A percentile compares a stretch with the other conserved stretches of the same genome.
These are phyloP conservation scores for Alloplasta piceator DNA, from an alignment of 2,888 invertebrate species.

Conservation along the genomic window DNA sequence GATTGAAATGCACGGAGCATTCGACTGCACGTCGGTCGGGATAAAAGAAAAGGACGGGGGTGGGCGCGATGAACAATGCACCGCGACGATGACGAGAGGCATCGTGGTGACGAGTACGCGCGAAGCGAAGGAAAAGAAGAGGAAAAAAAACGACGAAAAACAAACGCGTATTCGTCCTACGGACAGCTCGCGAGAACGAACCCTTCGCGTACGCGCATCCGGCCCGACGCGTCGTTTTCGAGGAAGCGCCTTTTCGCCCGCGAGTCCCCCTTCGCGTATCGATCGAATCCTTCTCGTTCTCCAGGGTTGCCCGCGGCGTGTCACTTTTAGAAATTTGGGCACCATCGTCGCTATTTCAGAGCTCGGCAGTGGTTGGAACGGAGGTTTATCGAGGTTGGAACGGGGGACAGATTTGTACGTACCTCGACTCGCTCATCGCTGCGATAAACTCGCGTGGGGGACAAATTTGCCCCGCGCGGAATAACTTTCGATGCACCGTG, in stretches of 20 bases:
- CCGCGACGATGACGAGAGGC: not conserved
- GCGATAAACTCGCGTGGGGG: too few species aligned
- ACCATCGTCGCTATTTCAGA: too few species aligned
- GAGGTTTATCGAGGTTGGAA: too few species aligned
- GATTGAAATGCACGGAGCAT: conserved; percentile 81
- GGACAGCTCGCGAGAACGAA: conserved; percentile 65
- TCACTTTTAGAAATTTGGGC: too few species aligned
- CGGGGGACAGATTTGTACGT: too few species aligned
- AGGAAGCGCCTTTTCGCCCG: conserved; percentile 75
- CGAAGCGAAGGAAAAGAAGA: not conserved
- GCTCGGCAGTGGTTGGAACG: too few species aligned
- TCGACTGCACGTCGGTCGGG: conserved; percentile 80
- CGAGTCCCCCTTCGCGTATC: conserved; percentile 78
- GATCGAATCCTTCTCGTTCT: conserved; percentile 76
- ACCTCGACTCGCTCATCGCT: too few species aligned
- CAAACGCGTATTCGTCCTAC: conserved; percentile 2
- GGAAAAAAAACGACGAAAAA: not conserved
- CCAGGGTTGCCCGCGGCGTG: conserved; percentile 45
- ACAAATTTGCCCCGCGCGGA: too few species aligned
- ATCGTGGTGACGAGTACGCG: conserved; percentile 13
- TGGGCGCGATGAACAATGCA: conserved; percentile 60
- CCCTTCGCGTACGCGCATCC: conserved; percentile 77
- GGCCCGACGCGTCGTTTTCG: conserved; percentile 77
- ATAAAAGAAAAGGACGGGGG: conserved; percentile 77
- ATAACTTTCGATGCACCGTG: too few species aligned